Conservation (phyloP, 92 coral and sea anemone species). For the Metridium senile region DNA sequence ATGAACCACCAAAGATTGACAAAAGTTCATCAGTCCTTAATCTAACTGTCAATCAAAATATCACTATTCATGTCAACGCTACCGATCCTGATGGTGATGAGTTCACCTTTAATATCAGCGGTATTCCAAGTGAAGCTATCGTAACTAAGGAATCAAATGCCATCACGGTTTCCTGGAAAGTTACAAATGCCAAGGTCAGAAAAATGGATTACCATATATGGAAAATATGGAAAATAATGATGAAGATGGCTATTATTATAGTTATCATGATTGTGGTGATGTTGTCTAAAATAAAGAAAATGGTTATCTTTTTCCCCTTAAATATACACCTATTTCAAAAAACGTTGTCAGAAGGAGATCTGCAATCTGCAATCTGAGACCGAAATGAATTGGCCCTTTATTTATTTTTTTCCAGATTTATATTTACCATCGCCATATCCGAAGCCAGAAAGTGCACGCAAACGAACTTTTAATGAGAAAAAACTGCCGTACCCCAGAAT, state of each 20-base stretch:
- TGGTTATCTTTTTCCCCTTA: too few species aligned
- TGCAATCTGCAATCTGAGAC: too few species aligned
- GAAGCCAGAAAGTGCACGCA: too few species aligned
- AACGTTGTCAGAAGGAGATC: too few species aligned
- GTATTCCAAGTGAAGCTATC: slow-evolving; percentile 32
- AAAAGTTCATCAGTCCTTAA: slow-evolving; percentile 35
- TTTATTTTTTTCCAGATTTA: too few species aligned
- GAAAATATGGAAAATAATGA: not conserved
- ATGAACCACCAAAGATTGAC: slow-evolving; percentile 46
- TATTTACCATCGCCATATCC: too few species aligned
- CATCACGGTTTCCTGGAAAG: slow-evolving; percentile 27
- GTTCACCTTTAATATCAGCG: slow-evolving; percentile 41
- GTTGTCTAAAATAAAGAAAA: not conserved
- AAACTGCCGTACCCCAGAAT: too few species aligned
- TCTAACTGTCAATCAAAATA: slow-evolving; percentile 47
- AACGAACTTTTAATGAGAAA: too few species aligned
- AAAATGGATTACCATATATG: not conserved
- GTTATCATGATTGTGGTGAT: not conserved
- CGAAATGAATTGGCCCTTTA: too few species aligned
- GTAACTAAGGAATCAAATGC: not conserved
- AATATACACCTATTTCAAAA: too few species aligned
- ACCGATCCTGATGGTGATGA: slow-evolving; percentile 61
- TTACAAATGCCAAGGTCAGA: slow-evolving; percentile 35
- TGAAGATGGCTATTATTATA: not conserved
- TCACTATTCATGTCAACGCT: slow-evolving; percentile 32